Evolutionary conservation across 2,113 vertebrate genomes (phyloP).

Genomic region (Neogobius melanostomus): DNA sequence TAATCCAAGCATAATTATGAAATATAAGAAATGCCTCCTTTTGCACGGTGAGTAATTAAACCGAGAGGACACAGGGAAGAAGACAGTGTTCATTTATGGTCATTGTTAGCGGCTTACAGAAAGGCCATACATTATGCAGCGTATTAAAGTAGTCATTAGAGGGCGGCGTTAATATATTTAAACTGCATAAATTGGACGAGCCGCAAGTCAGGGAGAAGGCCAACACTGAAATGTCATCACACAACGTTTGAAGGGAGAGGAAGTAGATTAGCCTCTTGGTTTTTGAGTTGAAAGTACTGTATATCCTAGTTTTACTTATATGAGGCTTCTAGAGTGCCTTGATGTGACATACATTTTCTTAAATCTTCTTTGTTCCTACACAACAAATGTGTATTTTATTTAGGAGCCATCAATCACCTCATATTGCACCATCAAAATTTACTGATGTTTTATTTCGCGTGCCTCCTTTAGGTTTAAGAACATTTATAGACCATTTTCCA

Average conservation of each 20-base stretch:
- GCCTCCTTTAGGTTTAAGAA: not conserved
- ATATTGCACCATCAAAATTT: not conserved
- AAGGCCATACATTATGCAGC: constrained; percentile 19
- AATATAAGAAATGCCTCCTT: constrained; percentile 23
- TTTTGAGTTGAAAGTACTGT: no score
- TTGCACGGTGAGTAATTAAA: constrained; percentile 16
- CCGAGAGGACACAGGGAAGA: constrained; percentile 11
- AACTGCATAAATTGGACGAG: constrained; percentile 19
- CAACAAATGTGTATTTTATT: no score
- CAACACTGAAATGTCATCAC: constrained; percentile 30
- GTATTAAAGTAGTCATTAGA: constrained; percentile 48
- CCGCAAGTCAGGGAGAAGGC: constrained; percentile 13
- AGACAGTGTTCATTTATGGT: constrained; percentile 27
- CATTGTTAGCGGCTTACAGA: constrained; percentile 35
- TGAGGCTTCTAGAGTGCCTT: no score
- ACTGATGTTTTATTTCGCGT: not conserved
- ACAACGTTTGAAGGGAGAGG: constrained; percentile 22
- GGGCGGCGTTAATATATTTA: not conserved
- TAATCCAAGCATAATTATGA: constrained; percentile 18
- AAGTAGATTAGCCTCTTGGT: not conserved
- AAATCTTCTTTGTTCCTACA: no score
- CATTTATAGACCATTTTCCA: not conserved
- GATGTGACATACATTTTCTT: no score
- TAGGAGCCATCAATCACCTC: no score
- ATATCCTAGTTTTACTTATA: no score